A percentile compares a stretch with the other conserved stretches of the same genome.
Conservation (phyloP, 2,888 invertebrate genomes). For the Cybosia mesomella region DNA sequence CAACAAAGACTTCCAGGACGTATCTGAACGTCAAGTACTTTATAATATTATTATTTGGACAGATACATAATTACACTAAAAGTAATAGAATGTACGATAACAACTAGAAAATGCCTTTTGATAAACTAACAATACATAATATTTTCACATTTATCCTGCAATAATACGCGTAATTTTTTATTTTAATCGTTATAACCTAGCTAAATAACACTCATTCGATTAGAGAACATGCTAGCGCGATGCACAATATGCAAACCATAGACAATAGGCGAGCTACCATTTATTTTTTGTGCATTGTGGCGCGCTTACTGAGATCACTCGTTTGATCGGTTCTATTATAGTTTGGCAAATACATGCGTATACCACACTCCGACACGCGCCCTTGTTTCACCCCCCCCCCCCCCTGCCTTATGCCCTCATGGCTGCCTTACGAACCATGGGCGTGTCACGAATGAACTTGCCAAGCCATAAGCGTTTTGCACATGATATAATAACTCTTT, state of each 20-base stretch:
- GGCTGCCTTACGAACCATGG: too few relatives aligned
- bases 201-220: constrained; percentile 3
- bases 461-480: too few relatives aligned
- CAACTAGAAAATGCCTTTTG: constrained; percentile 45
- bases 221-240: constrained; percentile 15
- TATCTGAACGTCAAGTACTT: constrained; percentile 12
- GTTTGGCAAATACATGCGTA: too few relatives aligned
- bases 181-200: not conserved
- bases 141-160: not conserved
- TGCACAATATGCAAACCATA: constrained; percentile 16
- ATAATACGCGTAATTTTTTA: not conserved
- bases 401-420: too few relatives aligned
- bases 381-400: too few relatives aligned
- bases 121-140: constrained; percentile 20
- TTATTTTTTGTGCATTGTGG: not conserved
- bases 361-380: too few relatives aligned
- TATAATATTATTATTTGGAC: not conserved
- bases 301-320: constrained; percentile 35
- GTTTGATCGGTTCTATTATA: constrained; percentile 37
- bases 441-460: too few relatives aligned
- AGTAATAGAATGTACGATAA: constrained; percentile 28
- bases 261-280: constrained; percentile 20
- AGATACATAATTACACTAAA: constrained; percentile 9
- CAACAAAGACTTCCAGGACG: constrained; percentile 26
- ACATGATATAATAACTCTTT: not conserved